Conservation (phyloP, 2,113 vertebrate genomes). For the Gorilla gorilla region DNA sequence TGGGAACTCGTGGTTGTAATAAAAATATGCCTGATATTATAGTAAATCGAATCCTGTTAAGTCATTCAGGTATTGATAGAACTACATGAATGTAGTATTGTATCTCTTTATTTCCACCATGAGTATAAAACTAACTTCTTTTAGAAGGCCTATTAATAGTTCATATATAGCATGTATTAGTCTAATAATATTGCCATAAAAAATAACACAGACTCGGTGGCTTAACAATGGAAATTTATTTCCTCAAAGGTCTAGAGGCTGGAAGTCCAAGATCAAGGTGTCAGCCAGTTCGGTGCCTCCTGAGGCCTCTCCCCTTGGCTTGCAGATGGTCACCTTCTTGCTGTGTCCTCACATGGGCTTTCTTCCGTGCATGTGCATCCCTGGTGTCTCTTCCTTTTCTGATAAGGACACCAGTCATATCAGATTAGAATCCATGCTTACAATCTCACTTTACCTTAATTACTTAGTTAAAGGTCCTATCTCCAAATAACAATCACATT, state of each 20-base stretch:
- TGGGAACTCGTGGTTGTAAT: not conserved
- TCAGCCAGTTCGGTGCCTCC: not conserved
- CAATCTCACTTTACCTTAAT: not conserved
- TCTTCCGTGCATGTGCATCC: not conserved
- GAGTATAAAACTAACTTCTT: not conserved
- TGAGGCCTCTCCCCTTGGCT: not conserved
- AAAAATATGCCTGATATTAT: not conserved
- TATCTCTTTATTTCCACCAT: not conserved
- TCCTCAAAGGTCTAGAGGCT: not conserved
- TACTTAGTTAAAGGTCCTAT: not conserved
- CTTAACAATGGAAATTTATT: not conserved
- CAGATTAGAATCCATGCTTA: not conserved
- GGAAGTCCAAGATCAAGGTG: not conserved
- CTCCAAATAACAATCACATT: not conserved
- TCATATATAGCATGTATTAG: not conserved
- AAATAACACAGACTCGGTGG: not conserved
- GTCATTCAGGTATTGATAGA: not conserved
- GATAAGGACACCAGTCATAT: not conserved
- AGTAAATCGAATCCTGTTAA: not conserved
- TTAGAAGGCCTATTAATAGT: not conserved
- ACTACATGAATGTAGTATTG: not conserved
- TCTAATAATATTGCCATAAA: not conserved
- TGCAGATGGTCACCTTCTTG: not conserved
- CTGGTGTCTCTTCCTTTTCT: not conserved
- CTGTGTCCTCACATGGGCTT: not conserved